These are phyloP conservation scores for Pitangus sulphuratus DNA, from an alignment of 2,797 vertebrate species.

Conservation along the genomic window DNA sequence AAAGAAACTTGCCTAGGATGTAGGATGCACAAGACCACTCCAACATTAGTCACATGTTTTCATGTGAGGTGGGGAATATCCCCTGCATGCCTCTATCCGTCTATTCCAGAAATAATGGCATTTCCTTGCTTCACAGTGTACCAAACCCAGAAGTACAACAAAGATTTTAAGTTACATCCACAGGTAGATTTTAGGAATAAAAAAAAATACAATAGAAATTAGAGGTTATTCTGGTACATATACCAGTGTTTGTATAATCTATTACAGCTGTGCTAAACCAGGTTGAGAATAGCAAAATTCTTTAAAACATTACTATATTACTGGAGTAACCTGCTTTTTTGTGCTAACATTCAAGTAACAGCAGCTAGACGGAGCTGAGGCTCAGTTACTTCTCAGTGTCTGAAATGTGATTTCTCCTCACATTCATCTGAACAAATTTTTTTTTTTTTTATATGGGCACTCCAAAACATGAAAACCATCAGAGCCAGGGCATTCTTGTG, in stretches of 20 bases:
- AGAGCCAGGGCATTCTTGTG: neutral
- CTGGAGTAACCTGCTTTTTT: neutral
- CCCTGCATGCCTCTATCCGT: fast-evolving
- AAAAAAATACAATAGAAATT: neutral
- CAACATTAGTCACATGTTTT: neutral
- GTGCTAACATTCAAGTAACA: neutral
- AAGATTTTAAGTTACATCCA: neutral
- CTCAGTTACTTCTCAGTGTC: neutral
- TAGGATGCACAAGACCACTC: neutral
- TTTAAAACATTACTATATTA: neutral
- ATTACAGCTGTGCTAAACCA: neutral
- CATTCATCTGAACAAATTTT: neutral
- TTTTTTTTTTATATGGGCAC: neutral
- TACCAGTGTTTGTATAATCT: neutral
- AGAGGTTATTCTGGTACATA: neutral
- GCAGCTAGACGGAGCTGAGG: neutral
- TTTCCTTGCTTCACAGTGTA: neutral
- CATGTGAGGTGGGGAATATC: neutral
- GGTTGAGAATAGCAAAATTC: neutral
- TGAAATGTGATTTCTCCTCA: neutral
- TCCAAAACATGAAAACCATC: neutral
- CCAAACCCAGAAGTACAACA: neutral
- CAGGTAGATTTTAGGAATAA: neutral
- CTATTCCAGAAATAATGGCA: neutral
- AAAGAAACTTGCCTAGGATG: neutral